Conservation (phyloP, 2,888 invertebrate species). For the Teleogryllus oceanicus region DNA sequence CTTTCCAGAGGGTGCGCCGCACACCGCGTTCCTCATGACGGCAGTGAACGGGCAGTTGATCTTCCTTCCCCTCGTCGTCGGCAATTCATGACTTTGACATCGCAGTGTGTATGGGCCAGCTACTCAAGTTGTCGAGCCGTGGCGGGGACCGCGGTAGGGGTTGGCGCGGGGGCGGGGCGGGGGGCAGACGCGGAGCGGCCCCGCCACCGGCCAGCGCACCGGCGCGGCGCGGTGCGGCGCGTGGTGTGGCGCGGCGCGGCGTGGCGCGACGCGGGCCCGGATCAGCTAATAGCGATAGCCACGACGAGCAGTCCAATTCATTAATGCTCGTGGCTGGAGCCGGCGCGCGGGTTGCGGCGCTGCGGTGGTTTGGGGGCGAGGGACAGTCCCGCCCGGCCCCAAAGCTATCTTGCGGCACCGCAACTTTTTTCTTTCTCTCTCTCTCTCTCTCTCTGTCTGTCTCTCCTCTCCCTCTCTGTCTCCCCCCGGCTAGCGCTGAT, state of each 20-base stretch:
- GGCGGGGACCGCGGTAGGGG: not conserved
- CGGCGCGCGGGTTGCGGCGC: not conserved
- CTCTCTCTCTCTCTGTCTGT: too few relatives aligned
- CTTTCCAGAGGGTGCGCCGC: too few relatives aligned
- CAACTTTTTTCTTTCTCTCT: not conserved
- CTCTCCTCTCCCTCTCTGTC: too few relatives aligned
- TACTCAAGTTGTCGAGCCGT: not conserved
- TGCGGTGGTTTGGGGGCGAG: not conserved
- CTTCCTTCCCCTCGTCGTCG: not conserved
- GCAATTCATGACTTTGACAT: slow-evolving; percentile 18
- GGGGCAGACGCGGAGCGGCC: not conserved
- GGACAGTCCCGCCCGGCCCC: not conserved
- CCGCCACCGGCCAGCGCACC: not conserved
- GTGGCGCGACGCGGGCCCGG: not conserved
- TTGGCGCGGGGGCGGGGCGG: not conserved
- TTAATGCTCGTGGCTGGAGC: not conserved
- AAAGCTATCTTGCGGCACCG: not conserved
- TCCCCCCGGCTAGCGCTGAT: not conserved
- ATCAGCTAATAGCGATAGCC: slow-evolving; percentile 10
- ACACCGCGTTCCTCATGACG: too few relatives aligned
- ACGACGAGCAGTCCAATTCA: slow-evolving; percentile 1
- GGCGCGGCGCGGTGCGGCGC: not conserved
- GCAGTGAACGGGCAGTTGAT: not conserved
- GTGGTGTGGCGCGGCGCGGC: too few relatives aligned
- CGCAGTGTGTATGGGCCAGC: not conserved